Evolutionary conservation across 2,888 invertebrate species (phyloP), one percentile per base, ranked within the genome.

Genomic region (Micoletzkya japonica): DNA sequence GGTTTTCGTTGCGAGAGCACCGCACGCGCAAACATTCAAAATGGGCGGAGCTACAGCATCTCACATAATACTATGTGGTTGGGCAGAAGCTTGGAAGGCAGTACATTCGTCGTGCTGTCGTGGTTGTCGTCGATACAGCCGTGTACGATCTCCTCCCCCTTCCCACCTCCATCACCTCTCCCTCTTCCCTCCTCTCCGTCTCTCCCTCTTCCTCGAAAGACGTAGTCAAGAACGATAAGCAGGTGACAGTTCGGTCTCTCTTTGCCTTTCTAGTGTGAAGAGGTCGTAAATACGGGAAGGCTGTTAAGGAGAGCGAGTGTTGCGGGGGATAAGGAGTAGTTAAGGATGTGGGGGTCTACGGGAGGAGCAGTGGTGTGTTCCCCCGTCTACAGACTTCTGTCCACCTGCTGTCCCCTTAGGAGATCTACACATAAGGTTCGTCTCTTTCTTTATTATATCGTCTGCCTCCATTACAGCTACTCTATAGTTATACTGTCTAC

Each of bases 261-360:
- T n/a, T n/a, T n/a, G 14, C 49, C 49, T 17, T 17, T 44, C 49
- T 17, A 17, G 49, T 44, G 14, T 44, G 49, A 44, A 44, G 49
- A 14, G n/a, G n/a, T 17, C 14, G n/a, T 44, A 17, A 44, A 44
- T 14, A 44, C 49, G 14, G 49, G n/a, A 44, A 17, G 49, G n/a
- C 14, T 44, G 49, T 44, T 17, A 17, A 44, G n/a, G 14, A 17
- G 49, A 44, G 49, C 14, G n/a, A 44, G 49, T n/a, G n/a, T 17
- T 44, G 49, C n/a, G 49, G 49, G 49, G 14, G 49, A 44, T 32
- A 34, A 52, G 49, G n/a, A n/a, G n/a, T n/a, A n/a, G n/a, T n/a
- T n/a, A n/a, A n/a, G n/a, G n/a, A 79, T 79, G 79, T 77, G 77
- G 77, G 75, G 77, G 28, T 76, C 76, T 61, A 37, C 64, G 63